Evolutionary conservation across 1,140 invertebrate genomes (phyloP).

Genomic region (Carcinoscorpius rotundicauda): DNA sequence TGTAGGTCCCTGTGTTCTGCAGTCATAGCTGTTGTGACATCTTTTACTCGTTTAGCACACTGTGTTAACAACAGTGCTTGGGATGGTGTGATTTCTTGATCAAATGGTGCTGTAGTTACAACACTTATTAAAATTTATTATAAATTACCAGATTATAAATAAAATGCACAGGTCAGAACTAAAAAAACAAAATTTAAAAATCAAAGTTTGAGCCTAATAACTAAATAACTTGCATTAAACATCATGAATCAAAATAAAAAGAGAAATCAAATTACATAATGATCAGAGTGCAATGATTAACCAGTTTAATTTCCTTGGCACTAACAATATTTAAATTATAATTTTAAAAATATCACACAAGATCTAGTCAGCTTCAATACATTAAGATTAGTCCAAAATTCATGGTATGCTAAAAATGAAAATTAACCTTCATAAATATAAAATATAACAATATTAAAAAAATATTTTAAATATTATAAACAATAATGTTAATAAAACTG

Average conservation of each 20-base stretch:
- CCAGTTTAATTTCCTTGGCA: too few species aligned
- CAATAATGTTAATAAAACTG: too few species aligned
- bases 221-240: too few species aligned
- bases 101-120: slow-evolving; percentile 16
- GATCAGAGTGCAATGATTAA: neutral
- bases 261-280: neutral
- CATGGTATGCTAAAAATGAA: too few species aligned
- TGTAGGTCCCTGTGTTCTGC: slow-evolving; percentile 66
- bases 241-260: too few species aligned
- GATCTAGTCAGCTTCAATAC: too few species aligned
- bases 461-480: too few species aligned
- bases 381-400: too few species aligned
- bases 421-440: too few species aligned
- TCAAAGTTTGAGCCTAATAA: neutral
- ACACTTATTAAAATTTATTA: neutral
- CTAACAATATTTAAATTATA: too few species aligned
- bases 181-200: neutral
- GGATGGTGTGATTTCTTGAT: slow-evolving; percentile 27
- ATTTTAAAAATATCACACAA: too few species aligned
- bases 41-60: slow-evolving; percentile 29
- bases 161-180: neutral
- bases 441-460: too few species aligned
- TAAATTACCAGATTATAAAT: neutral
- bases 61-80: slow-evolving; percentile 30
- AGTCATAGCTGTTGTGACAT: slow-evolving; percentile 39